phyloP scores from a whole-genome alignment of 2,797 vertebrate genomes.

The Hypotaenidia okinawae region DNA sequence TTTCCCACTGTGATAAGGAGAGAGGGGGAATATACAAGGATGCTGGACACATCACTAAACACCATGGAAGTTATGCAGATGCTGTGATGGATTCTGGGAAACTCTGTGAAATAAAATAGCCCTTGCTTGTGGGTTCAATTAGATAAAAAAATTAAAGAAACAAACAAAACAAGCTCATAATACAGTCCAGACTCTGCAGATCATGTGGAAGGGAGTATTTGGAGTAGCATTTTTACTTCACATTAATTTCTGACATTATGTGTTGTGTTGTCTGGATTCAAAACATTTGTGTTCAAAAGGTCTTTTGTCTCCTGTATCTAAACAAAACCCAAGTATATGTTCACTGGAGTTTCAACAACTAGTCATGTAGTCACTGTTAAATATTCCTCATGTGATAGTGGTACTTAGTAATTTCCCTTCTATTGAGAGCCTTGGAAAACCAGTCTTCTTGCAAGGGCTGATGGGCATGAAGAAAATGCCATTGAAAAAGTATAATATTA shows the following conservation, averaged over 20 bases:
- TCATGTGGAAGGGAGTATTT: not conserved
- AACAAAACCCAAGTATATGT: not conserved
- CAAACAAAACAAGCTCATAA: not conserved
- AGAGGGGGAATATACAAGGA: not conserved
- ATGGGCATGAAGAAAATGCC: not conserved
- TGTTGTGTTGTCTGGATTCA: not conserved
- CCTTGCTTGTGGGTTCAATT: not conserved
- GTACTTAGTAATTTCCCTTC: not conserved
- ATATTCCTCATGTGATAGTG: not conserved
- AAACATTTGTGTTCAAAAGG: not conserved
- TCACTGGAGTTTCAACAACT: not conserved
- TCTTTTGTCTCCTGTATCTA: not conserved
- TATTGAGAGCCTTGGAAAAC: not conserved
- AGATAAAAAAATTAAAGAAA: not conserved
- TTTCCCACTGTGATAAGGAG: not conserved
- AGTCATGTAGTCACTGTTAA: not conserved
- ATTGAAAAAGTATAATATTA: not conserved
- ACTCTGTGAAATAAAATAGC: not conserved
- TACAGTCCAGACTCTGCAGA: not conserved
- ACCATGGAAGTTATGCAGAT: not conserved
- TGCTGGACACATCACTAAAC: not conserved
- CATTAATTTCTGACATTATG: not conserved
- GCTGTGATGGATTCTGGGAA: not conserved
- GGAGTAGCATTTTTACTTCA: not conserved
- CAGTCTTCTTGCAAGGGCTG: not conserved